Conservation (phyloP, 2,888 invertebrate genomes). For the Helicoverpa assulta region DNA sequence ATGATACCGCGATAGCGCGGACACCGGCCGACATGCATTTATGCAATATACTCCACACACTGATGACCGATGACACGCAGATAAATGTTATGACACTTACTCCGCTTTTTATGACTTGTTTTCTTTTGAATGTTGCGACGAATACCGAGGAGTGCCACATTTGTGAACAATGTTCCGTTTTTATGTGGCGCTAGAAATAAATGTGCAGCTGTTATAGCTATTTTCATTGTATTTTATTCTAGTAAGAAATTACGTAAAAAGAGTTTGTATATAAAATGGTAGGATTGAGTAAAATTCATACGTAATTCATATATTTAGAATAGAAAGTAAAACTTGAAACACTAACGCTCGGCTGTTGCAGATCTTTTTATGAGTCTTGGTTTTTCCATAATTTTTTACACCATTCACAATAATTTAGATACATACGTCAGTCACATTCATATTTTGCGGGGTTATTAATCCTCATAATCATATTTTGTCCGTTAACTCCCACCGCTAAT, state of each 20-base stretch:
- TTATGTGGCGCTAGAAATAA: background rate
- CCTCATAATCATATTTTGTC: background rate
- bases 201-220: background rate
- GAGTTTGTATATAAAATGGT: background rate
- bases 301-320: background rate
- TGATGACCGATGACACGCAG: constrained; percentile 52
- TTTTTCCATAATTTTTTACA: background rate
- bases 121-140: constrained; percentile 37
- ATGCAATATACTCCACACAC: constrained; percentile 39
- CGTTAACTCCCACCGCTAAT: background rate
- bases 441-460: background rate
- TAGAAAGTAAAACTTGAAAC: background rate
- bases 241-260: background rate
- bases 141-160: constrained; percentile 8
- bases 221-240: background rate
- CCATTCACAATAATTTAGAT: background rate
- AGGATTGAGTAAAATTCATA: background rate
- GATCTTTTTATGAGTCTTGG: background rate
- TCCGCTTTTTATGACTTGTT: constrained; percentile 38
- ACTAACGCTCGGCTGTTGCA: background rate
- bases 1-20: constrained; percentile 40
- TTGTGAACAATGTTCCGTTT: background rate
- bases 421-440: background rate
- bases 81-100: constrained; percentile 58
- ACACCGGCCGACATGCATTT: constrained; percentile 45